A percentile compares a stretch with the other conserved stretches of the same genome.
phyloP scores from a whole-genome alignment of 2,888 invertebrate genomes.

The Antheraea yamamai region DNA sequence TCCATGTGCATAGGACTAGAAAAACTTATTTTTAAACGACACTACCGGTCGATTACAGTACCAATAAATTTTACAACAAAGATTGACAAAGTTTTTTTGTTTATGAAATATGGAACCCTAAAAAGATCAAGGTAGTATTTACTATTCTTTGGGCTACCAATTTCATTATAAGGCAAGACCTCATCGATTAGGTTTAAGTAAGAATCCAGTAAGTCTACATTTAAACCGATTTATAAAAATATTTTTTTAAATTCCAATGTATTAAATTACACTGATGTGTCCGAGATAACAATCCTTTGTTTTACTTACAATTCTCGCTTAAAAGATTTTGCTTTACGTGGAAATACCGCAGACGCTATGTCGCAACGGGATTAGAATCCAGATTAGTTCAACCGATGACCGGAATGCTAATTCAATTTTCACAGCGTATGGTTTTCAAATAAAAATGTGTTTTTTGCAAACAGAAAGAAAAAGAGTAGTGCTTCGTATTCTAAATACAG shows the following conservation, averaged over 20 bases:
- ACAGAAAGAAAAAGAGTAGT: not conserved
- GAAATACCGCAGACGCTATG: conserved; percentile 60
- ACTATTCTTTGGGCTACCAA: not conserved
- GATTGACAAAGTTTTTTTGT: too few species aligned
- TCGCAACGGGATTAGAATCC: conserved; percentile 70
- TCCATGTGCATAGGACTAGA: not conserved
- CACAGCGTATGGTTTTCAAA: not conserved
- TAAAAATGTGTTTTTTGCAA: not conserved
- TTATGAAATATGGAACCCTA: too few species aligned
- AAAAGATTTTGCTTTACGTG: conserved; percentile 46
- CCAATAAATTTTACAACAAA: too few species aligned
- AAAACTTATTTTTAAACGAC: not conserved
- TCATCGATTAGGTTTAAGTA: not conserved
- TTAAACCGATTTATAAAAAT: not conserved
- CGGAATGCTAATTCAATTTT: conserved; percentile 58
- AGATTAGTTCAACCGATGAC: conserved; percentile 61
- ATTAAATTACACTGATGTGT: not conserved
- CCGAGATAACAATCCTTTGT: conserved; percentile 16
- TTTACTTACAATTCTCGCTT: conserved; percentile 26
- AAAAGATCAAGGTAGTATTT: not conserved
- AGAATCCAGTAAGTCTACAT: not conserved
- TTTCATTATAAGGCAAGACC: not conserved
- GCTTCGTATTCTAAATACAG: not conserved
- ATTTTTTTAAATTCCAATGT: not conserved
- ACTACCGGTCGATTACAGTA: not conserved